Evolutionary conservation across 2,888 invertebrate species (phyloP), one percentile per base, ranked within the genome.

Genomic region (Hypolimnas misippus): DNA sequence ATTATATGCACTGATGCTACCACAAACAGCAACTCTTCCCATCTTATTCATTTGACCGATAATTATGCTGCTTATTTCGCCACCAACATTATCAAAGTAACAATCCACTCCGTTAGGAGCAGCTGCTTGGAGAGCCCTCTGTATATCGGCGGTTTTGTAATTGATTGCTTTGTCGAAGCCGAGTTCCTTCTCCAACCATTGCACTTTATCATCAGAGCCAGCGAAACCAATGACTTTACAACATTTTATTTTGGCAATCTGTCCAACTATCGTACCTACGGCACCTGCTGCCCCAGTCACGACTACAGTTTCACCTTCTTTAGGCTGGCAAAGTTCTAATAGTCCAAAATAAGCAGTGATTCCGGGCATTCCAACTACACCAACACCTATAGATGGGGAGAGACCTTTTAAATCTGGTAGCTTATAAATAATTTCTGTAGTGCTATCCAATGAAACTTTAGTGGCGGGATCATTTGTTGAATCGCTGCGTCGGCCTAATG

Each of bases 81-180:
- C 95, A 16, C 95, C 95, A 6, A 95, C 96, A 79, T 96, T 96
- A 76, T 96, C 96, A 76, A 96, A 96, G 76, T 94, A 96, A 74
- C 95, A 95, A 75, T 96, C 95, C 0, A 96, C 86, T 7, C 95
- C 96, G 17, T 95, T 84, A 0, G 96, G 95, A 1, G 95, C 95
- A 44, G 91, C 92, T 80, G 94, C 87, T 63, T 93, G 92, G 12
- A 96, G 81, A n/a, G 92, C 93, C 49, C 87, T 76, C 0, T 78
- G 74, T 14, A 94, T 71, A 71, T 94, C 81, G 3, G 82, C 92
- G 1, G 92, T 94, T 79, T 96, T 96, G 81, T 96, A 96, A 85
- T 96, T 96, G 69, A 95, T 93, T 1, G 93, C 95, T 69, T 93
- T 86, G 77, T 96, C 95, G 74, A 96, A 96, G 6, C 94, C 94